Evolutionary conservation across 2,888 invertebrate genomes (phyloP), one percentile per base, ranked within the genome.

Genomic region (Candidula unifasciata): DNA sequence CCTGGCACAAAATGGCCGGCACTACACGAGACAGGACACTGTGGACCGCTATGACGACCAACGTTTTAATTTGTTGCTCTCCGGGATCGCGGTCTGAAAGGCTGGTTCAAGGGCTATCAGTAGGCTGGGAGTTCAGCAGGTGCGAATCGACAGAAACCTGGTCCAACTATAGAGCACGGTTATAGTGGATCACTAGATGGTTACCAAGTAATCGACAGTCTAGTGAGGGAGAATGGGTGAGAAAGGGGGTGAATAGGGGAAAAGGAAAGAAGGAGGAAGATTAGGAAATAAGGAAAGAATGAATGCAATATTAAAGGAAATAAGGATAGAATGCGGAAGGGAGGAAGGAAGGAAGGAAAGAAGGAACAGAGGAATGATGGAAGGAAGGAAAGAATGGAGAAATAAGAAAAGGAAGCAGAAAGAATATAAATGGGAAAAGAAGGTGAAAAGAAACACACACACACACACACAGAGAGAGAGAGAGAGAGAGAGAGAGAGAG

Each of bases 321-420:
- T 27, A 33, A 80, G 16, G 30, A 33, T 27, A 27, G 37, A 44
- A 54, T 18, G 30, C 1, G 69, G 5, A 54, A 30, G 52, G 66
- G 44, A 64, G 66, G n/a, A 30, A 76, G 66, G 64, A 27, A 76
- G 76, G n/a, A 3, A 82, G 76, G 66, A 27, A 76, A 66, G 66
- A 30, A 44, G 60, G 52, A 10, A 64, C 16, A 82, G 37, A 74
- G 27, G 60, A 21, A 74, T 8, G 35, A n/a, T 35, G 74, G 74
- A 44, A 37, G 35, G 33, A 74, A 82, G 60, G 44, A 37, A 82
- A 21, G 35, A 3, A 74, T 1, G 74, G 60, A 73, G 24, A 74
- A 30, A 64, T 1, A 82, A n/a, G 5, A 18, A 33, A 24, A 82
- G 54, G 30, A 33, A 81, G 35, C 30, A 71, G 52, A 52, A 69